Percentiles rank a stretch among this genome's conserved stretches.
Conservation (phyloP, 2,888 invertebrate genomes). For the Drosophila longiperda region DNA sequence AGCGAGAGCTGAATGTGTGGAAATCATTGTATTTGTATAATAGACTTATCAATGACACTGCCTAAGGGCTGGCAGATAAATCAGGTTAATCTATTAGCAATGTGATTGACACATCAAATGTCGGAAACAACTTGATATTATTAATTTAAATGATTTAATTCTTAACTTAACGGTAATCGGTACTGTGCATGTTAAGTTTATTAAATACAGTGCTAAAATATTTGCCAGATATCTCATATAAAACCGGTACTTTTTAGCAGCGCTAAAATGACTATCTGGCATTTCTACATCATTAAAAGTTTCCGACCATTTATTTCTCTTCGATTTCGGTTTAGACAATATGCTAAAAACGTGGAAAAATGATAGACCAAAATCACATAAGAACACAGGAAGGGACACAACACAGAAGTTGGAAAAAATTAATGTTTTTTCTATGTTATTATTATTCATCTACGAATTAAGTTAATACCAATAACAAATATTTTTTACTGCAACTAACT, state of each 20-base stretch:
- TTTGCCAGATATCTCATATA: background rate
- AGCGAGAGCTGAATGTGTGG: slow-evolving; percentile 2
- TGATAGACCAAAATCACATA: background rate
- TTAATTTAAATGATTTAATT: background rate
- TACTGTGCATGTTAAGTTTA: background rate
- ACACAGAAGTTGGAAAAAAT: background rate
- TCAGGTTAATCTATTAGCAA: background rate
- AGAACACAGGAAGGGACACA: background rate
- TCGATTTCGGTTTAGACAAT: background rate
- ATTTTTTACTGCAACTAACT: background rate
- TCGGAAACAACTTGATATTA: background rate
- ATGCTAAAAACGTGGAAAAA: background rate
- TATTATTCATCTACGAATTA: background rate
- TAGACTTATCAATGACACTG: slow-evolving; percentile 1
- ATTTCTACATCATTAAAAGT: background rate
- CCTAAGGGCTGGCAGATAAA: background rate
- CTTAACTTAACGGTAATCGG: background rate
- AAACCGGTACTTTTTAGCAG: background rate
- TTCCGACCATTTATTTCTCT: background rate
- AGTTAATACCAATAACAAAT: background rate
- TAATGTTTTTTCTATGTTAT: too few relatives aligned
- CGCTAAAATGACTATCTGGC: background rate
- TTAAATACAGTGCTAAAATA: background rate
- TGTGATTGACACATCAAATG: background rate
- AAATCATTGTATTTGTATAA: background rate